Evolutionary conservation across 2,888 invertebrate genomes (phyloP), one percentile per base, ranked within the genome.

Genomic region (Gerris lacustris): DNA sequence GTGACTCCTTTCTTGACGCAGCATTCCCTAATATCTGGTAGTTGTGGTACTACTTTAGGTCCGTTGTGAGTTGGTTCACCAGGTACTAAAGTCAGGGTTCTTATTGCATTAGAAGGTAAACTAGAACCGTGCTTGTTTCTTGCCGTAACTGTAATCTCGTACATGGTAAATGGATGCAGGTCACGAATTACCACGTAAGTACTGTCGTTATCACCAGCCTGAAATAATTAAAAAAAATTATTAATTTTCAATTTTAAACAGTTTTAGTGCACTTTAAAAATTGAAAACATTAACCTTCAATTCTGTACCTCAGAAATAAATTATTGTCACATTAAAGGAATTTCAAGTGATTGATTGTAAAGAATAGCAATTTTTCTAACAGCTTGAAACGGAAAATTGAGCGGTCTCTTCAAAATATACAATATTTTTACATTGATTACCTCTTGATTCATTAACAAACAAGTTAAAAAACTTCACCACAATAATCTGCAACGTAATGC

Each of bases 151-250:
- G 86, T 85, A 6, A 92, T 84, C 77, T 92, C 90, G 79, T 92
- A 92, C 92, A 92, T 92, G 0, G 91, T 91, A 77, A 89, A 88
- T 0, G 92, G 89, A 11, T 83, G 82, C 55, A 92, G 81, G 77
- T 88, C 84, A 75, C 84, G 85, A 4, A 91, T 78, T 0, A 86
- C 80, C 9, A 76, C 76, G 68, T 75, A 75, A 68, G 75, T 75
- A 43, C 71, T 74, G 67, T 76, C 76, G 64, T 75, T 75, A 31
- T 73, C 73, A 7, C 73, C 72, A 6, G 76, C 76, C 76, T 76
- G 74, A n/a, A 71, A 66, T 7, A 44, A 31, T 31, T 31, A 31
- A 31, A 31, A 31, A 44, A 68, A 67, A 44, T 18, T 55, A 55
- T 69, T 44, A 66, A n/a, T 66, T 17, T 67, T 67, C 5, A 62